These are phyloP conservation scores for Pseudococcus longispinus DNA, from an alignment of 2,888 invertebrate genomes.

Conservation along the genomic window DNA sequence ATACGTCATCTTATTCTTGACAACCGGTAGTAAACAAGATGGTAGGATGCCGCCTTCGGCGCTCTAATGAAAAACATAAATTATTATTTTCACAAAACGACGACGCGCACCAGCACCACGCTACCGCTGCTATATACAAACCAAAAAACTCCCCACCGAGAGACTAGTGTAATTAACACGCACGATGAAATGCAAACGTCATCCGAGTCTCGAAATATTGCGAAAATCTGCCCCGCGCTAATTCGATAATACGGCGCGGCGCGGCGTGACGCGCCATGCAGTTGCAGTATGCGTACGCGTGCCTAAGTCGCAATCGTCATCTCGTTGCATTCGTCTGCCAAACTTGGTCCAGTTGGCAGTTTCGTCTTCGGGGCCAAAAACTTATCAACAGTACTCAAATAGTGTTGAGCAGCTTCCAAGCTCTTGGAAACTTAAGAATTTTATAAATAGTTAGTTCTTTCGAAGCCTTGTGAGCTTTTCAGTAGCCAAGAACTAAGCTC, in stretches of 20 bases:
- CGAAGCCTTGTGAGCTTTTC: too few relatives aligned
- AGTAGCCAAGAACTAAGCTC: too few relatives aligned
- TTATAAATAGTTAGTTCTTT: too few relatives aligned
- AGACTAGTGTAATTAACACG: slow-evolving; percentile 35
- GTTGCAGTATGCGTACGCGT: not conserved
- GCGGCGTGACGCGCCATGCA: not conserved
- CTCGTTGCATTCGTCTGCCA: not conserved
- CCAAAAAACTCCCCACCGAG: slow-evolving; percentile 51
- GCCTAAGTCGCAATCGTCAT: not conserved
- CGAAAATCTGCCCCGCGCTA: not conserved
- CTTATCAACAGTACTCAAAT: too few relatives aligned
- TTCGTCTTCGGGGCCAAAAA: too few relatives aligned
- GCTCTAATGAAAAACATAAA: slow-evolving; percentile 54
- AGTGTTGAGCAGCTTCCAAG: too few relatives aligned
- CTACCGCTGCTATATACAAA: slow-evolving; percentile 5
- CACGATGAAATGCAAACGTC: slow-evolving; percentile 35
- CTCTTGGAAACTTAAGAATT: too few relatives aligned
- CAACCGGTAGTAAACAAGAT: slow-evolving; percentile 49
- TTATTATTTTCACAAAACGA: slow-evolving; percentile 56
- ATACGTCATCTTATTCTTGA: slow-evolving; percentile 56
- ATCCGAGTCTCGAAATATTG: slow-evolving; percentile 17
- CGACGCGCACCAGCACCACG: not conserved
- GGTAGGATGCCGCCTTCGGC: slow-evolving; percentile 54
- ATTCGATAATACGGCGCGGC: not conserved
- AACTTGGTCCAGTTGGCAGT: too few relatives aligned